phyloP scores from a whole-genome alignment of 2,797 vertebrate genomes.

The Lacerta viridis region DNA sequence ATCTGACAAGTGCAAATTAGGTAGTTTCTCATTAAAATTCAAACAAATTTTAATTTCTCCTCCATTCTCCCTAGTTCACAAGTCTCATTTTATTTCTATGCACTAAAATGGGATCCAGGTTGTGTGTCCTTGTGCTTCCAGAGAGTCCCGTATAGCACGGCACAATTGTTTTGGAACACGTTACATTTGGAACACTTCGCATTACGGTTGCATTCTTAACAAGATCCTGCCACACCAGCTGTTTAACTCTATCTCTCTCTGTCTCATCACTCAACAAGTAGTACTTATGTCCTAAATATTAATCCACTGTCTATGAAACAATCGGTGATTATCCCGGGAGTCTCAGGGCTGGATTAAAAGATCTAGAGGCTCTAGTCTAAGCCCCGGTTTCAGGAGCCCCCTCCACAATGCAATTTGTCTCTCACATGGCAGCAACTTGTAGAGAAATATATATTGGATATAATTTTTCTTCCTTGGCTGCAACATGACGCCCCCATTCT shows the following conservation, averaged over 20 bases:
- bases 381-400: constrained; percentile 20
- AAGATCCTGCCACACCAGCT: background rate
- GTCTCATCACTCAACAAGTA: background rate
- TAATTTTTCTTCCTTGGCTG: background rate
- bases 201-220: constrained; percentile 4
- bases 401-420: background rate
- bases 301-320: constrained; percentile 21
- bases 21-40: too few relatives aligned
- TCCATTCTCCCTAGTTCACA: too few relatives aligned
- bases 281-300: constrained; percentile 35
- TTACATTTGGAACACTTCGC: background rate
- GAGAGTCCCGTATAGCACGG: background rate
- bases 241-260: constrained; percentile 6
- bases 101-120: background rate
- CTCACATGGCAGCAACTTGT: background rate
- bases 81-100: background rate
- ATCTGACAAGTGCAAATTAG: too few relatives aligned
- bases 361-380: constrained; percentile 28
- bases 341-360: constrained; percentile 34
- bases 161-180: background rate
- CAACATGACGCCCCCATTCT: background rate
- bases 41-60: too few relatives aligned
- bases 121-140: background rate
- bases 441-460: background rate
- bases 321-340: constrained; percentile 35